Evolutionary conservation across 2,113 vertebrate genomes (phyloP).

Genomic region (Hemicordylus capensis): DNA sequence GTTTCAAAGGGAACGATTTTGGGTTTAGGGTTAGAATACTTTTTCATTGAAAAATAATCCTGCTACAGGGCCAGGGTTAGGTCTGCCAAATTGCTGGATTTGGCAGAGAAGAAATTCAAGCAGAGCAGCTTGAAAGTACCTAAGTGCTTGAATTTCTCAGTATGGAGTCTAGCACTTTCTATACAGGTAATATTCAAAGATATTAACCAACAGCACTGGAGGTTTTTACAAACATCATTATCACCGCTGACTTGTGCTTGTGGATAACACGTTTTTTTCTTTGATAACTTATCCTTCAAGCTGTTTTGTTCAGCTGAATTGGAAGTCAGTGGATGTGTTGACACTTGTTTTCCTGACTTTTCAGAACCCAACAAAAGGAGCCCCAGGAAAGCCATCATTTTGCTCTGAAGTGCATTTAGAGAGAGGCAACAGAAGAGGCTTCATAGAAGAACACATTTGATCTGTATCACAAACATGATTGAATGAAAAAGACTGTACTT

Average conservation of each 20-base stretch:
- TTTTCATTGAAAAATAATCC: not conserved
- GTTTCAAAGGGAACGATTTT: not conserved
- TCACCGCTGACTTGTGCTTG: not conserved
- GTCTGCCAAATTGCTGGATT: constrained; percentile 23
- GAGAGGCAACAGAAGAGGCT: constrained; percentile 22
- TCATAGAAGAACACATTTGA: constrained; percentile 47
- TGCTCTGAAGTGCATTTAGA: constrained; percentile 7
- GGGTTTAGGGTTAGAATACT: not conserved
- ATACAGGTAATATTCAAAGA: not conserved
- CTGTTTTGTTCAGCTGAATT: constrained; percentile 7
- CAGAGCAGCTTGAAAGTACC: not conserved
- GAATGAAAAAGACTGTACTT: constrained; percentile 43
- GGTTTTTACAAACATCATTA: constrained; percentile 3
- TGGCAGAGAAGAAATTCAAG: not conserved
- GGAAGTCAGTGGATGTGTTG: constrained; percentile 24
- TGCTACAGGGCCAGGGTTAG: not conserved
- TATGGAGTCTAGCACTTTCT: not conserved
- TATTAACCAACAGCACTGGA: not conserved
- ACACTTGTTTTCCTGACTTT: constrained; percentile 38
- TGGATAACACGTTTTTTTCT: not conserved
- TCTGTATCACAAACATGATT: constrained; percentile 28
- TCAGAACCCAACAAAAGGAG: constrained; percentile 25
- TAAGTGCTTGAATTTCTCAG: not conserved
- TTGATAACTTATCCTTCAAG: not conserved
- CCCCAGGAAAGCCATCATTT: constrained; percentile 6